Evolutionary conservation across 2,888 invertebrate species (phyloP).

Genomic region (Drosophila peninsularis): DNA sequence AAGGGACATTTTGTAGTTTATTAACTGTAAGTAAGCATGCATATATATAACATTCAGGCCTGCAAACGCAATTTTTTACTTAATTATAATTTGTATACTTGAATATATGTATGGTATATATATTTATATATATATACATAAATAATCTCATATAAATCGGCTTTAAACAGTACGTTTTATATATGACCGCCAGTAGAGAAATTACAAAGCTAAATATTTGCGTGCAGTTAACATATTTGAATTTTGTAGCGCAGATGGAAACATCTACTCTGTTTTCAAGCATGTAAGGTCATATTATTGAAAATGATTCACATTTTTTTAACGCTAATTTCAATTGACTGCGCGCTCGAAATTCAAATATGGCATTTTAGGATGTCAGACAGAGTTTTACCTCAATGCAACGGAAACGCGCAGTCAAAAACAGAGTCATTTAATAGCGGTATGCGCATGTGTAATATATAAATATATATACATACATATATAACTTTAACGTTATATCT

Average conservation of each 20-base stretch:
- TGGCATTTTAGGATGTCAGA: too few species aligned
- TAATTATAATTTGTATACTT: background rate
- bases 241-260: background rate
- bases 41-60: background rate
- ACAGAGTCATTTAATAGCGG: too few species aligned
- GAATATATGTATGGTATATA: background rate
- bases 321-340: background rate
- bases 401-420: too few species aligned
- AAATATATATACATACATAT: background rate
- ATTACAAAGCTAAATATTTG: background rate
- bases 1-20: slow-evolving; percentile 43
- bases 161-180: background rate
- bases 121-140: background rate
- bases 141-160: background rate
- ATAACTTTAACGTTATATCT: too few species aligned
- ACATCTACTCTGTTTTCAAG: background rate
- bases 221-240: background rate
- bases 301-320: too few species aligned
- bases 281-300: background rate
- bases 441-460: background rate
- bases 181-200: background rate
- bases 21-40: slow-evolving; percentile 31
- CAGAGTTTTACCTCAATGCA: background rate
- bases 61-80: background rate
- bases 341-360: too few species aligned